These are phyloP conservation scores for Mus musculus DNA, from an alignment of 2,113 vertebrate genomes.

Conservation along the genomic window GRCm39 chr12:119057501-119058000, in stretches of 20 bases:
- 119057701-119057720: not conserved
- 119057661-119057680: not conserved
- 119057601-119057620: constrained; percentile 30
- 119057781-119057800: not conserved
- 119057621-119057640: not conserved
- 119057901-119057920: not conserved
- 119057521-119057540: not conserved
- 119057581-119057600: not conserved
- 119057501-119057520: not conserved
- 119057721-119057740: not conserved
- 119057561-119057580: not conserved
- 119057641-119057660: not conserved
- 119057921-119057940: not conserved
- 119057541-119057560: fast-evolving
- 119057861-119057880: not conserved
- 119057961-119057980: not conserved
- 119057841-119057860: not conserved
- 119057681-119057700: not conserved
- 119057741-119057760: not conserved
- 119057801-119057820: not conserved
- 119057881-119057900: not conserved
- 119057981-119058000: not conserved
- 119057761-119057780: constrained; percentile 7
- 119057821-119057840: not conserved
- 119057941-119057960: not conserved